phyloP scores from a whole-genome alignment of 2,797 vertebrate genomes.

The Sternarchorhynchus goeldii region DNA sequence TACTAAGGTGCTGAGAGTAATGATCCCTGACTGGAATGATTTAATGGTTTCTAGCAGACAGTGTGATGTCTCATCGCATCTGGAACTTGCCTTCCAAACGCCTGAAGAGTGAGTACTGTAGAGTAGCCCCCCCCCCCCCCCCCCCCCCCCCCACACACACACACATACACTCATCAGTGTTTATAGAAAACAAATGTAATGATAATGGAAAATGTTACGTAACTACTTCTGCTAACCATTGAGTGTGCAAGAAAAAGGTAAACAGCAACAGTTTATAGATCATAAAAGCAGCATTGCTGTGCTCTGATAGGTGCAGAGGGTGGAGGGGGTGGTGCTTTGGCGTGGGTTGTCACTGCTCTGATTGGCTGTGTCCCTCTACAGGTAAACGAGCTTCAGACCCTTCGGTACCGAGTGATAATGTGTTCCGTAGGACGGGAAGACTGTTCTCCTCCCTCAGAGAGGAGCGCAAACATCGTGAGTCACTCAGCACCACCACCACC shows the following conservation, averaged over 20 bases:
- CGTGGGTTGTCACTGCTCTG: background rate
- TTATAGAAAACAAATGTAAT: too few relatives aligned
- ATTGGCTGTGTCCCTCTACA: background rate
- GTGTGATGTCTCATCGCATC: slow-evolving; percentile 36
- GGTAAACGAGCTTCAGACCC: slow-evolving; percentile 5
- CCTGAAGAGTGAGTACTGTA: slow-evolving; percentile 41
- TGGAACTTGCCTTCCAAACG: slow-evolving; percentile 47
- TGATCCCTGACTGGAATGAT: background rate
- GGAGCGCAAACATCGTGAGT: slow-evolving; percentile 36
- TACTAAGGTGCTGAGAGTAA: background rate
- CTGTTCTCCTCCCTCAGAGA: slow-evolving; percentile 49
- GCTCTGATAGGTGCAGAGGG: too few relatives aligned
- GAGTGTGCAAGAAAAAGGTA: too few relatives aligned
- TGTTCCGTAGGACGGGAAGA: slow-evolving; percentile 38
- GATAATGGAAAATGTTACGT: too few relatives aligned
- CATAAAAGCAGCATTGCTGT: too few relatives aligned
- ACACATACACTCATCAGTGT: background rate
- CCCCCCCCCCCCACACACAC: background rate
- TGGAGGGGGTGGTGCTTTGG: too few relatives aligned
- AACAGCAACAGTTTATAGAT: too few relatives aligned
- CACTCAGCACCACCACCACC: background rate
- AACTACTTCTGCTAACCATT: too few relatives aligned
- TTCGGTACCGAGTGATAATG: slow-evolving; percentile 17
- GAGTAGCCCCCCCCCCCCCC: too few relatives aligned
- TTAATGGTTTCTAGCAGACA: background rate